phyloP scores from a whole-genome alignment of 2,888 invertebrate genomes.

The Ectropis crepuscularia region DNA sequence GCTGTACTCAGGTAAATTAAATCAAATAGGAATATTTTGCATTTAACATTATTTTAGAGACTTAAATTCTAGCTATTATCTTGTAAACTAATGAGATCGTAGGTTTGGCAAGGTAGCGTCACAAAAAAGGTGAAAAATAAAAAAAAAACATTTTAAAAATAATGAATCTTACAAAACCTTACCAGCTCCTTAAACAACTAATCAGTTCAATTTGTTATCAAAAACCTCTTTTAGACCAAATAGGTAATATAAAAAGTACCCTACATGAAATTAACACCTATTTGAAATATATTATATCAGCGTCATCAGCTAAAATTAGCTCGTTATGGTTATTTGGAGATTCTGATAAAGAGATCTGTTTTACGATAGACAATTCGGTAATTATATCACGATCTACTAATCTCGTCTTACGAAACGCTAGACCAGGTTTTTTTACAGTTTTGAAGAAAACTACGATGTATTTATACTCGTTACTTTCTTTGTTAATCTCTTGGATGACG shows the following conservation, averaged over 20 bases:
- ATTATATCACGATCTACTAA: constrained; percentile 4
- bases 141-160: background rate
- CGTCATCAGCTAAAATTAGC: constrained; percentile 1
- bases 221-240: background rate
- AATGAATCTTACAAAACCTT: constrained; percentile 3
- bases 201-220: constrained; percentile 4
- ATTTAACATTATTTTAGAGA: constrained; percentile 3
- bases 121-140: no score
- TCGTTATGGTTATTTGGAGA: constrained; percentile 8
- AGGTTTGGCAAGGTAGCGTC: background rate
- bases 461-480: constrained; percentile 4
- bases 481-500: constrained; percentile 5
- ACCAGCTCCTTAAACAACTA: background rate
- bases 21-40: constrained; percentile 5
- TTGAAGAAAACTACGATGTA: constrained; percentile 6
- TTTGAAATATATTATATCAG: constrained; percentile 6
- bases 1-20: background rate
- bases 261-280: constrained; percentile 1
- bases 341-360: constrained; percentile 3
- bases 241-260: constrained; percentile 4
- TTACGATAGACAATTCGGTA: constrained; percentile 6
- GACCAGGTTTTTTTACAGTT: constrained; percentile 1
- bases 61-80: no score
- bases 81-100: background rate
- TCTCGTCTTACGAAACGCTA: constrained; percentile 4